Percentiles rank a stretch among this genome's conserved stretches.
These are phyloP conservation scores for Mastomys natalensis DNA, from an alignment of 2,113 vertebrate species.

Conservation along the genomic window DNA sequence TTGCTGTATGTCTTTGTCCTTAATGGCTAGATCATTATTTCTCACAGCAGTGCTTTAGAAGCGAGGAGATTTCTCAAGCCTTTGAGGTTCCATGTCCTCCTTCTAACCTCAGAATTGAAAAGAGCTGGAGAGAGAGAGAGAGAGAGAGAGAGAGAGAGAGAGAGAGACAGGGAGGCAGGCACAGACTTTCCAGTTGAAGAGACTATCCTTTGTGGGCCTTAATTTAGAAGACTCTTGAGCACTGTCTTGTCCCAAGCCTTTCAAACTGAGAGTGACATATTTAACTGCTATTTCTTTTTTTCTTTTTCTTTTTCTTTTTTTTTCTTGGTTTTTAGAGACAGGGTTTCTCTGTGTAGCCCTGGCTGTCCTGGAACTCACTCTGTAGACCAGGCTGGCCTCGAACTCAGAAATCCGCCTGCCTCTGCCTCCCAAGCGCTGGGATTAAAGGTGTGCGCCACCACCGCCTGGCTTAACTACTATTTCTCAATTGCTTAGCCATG, in stretches of 20 bases:
- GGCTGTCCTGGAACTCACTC: too few relatives aligned
- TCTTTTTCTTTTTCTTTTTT: too few relatives aligned
- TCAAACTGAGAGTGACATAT: not conserved
- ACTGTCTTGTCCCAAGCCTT: not conserved
- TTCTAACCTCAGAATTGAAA: constrained; percentile 68
- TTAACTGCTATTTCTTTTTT: not conserved
- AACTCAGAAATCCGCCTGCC: too few relatives aligned
- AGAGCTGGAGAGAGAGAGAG: not conserved
- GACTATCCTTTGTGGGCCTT: not conserved
- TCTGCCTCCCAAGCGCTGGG: too few relatives aligned
- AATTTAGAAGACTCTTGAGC: not conserved
- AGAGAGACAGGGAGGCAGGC: too few relatives aligned
- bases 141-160: not conserved
- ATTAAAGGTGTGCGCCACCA: too few relatives aligned
- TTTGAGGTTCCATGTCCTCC: constrained; percentile 66
- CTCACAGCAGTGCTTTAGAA: constrained; percentile 55
- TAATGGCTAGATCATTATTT: constrained; percentile 63
- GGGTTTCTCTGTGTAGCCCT: too few relatives aligned
- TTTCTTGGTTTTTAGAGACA: too few relatives aligned
- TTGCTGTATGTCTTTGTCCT: not conserved
- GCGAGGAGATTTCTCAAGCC: constrained; percentile 22
- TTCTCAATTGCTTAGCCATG: not conserved
- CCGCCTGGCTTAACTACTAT: not conserved
- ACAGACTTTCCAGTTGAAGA: not conserved
- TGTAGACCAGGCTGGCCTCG: too few relatives aligned